Percentiles rank a stretch among this genome's conserved stretches.
These are phyloP conservation scores for Lerista edwardsae DNA, from an alignment of 2,797 vertebrate genomes.

Conservation along the genomic window DNA sequence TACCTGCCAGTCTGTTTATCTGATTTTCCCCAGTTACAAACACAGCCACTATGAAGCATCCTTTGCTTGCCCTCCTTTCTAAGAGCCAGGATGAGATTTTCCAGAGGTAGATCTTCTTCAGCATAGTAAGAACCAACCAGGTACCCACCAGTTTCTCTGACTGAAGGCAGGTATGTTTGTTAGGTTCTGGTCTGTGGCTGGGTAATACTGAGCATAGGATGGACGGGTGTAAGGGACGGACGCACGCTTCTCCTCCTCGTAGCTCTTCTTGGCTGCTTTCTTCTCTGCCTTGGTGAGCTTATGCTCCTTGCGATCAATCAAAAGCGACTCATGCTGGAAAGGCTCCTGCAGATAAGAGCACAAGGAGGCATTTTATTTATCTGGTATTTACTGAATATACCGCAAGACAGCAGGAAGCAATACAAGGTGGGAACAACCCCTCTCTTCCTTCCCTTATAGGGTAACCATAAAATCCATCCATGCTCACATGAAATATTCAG, in stretches of 20 bases:
- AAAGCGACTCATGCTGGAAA: conserved; percentile 96
- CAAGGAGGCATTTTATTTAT: conserved; percentile 38
- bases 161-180: conserved; percentile 93
- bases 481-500: not conserved
- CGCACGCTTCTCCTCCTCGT: conserved; percentile 97
- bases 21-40: not conserved
- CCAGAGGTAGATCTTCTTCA: not conserved
- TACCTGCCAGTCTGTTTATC: not conserved
- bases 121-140: not conserved
- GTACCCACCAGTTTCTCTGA: conserved; percentile 92
- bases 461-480: not conserved
- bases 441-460: not conserved
- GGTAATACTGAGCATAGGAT: conserved; percentile 97
- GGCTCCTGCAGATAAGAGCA: conserved; percentile 83
- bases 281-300: conserved; percentile 99
- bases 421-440: not conserved
- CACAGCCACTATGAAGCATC: too few species aligned
- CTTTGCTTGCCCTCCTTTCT: not conserved
- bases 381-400: conserved; percentile 29
- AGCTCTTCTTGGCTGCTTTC: conserved; percentile 97
- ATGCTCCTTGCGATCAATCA: conserved; percentile 96
- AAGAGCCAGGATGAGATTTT: not conserved
- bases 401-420: conserved; percentile 18
- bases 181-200: conserved; percentile 90
- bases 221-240: conserved; percentile 95